Evolutionary conservation across 2,113 vertebrate species (phyloP).

Genomic region (human (Homo sapiens)): DNA sequence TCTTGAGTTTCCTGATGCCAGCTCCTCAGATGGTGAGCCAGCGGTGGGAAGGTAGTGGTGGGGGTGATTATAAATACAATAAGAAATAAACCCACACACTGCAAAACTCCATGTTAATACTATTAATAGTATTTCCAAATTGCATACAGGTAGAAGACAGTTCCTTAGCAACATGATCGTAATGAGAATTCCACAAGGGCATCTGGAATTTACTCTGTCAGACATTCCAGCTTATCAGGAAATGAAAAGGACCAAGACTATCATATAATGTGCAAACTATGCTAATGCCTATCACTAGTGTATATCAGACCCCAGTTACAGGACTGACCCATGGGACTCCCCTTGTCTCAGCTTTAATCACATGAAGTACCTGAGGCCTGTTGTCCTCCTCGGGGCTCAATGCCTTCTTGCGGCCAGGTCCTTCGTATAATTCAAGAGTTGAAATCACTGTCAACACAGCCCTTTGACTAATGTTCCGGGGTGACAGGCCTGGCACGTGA

Average conservation of each 20-base stretch:
- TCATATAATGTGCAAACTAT: background rate
- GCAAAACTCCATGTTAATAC: background rate
- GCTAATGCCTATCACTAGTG: background rate
- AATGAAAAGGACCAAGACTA: background rate
- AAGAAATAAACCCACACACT: background rate
- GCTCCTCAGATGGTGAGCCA: background rate
- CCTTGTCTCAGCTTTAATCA: background rate
- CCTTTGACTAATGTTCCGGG: background rate
- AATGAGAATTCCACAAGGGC: constrained; percentile 38
- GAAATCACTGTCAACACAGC: background rate
- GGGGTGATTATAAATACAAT: background rate
- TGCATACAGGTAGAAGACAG: background rate
- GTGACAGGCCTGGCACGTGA: background rate
- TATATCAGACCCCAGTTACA: background rate
- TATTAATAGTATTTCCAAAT: constrained; percentile 42
- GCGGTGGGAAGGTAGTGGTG: background rate
- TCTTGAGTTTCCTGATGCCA: constrained; percentile 34
- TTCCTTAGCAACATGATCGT: background rate
- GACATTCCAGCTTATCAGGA: constrained; percentile 14
- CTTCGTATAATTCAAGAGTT: background rate
- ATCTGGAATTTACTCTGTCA: constrained; percentile 23
- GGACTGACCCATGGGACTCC: accelerated
- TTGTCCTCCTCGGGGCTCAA: background rate
- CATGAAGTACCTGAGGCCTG: background rate
- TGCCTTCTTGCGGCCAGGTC: background rate